Conservation (phyloP, 2,797 vertebrate species). For the Decapterus maruadsi region DNA sequence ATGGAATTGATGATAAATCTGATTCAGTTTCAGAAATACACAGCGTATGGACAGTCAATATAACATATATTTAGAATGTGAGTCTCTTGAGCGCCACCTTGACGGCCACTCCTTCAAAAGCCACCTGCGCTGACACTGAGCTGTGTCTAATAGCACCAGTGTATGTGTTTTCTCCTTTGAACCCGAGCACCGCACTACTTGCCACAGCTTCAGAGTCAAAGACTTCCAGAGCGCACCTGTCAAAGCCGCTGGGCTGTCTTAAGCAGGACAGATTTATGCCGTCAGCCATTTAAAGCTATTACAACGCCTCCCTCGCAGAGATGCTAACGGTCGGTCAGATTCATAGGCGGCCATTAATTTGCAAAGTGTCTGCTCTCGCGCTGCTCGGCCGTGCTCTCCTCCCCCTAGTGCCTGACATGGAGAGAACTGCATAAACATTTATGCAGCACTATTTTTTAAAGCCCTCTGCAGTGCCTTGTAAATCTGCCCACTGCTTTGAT, state of each 20-base stretch:
- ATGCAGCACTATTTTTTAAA: slow-evolving; percentile 90
- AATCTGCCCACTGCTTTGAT: slow-evolving; percentile 90
- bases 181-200: neutral
- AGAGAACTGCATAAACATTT: slow-evolving; percentile 93
- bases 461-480: slow-evolving; percentile 88
- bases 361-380: slow-evolving; percentile 23
- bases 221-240: slow-evolving; percentile 40
- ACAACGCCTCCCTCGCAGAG: slow-evolving; percentile 53
- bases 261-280: slow-evolving; percentile 57
- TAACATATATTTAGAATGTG: neutral
- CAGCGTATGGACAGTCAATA: slow-evolving; percentile 6
- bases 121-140: slow-evolving; percentile 10
- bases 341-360: slow-evolving; percentile 54
- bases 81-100: slow-evolving; percentile 20
- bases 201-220: neutral
- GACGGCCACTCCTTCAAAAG: slow-evolving; percentile 11
- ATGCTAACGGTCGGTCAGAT: slow-evolving; percentile 43
- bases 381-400: slow-evolving; percentile 54
- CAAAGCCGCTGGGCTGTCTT: slow-evolving; percentile 25
- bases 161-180: neutral
- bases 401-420: slow-evolving; percentile 84
- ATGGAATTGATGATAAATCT: no score
- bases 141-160: neutral
- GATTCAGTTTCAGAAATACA: neutral
- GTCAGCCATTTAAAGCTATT: slow-evolving; percentile 39